phyloP scores from a whole-genome alignment of 2,113 vertebrate genomes.

The Hippocampus abdominalis region DNA sequence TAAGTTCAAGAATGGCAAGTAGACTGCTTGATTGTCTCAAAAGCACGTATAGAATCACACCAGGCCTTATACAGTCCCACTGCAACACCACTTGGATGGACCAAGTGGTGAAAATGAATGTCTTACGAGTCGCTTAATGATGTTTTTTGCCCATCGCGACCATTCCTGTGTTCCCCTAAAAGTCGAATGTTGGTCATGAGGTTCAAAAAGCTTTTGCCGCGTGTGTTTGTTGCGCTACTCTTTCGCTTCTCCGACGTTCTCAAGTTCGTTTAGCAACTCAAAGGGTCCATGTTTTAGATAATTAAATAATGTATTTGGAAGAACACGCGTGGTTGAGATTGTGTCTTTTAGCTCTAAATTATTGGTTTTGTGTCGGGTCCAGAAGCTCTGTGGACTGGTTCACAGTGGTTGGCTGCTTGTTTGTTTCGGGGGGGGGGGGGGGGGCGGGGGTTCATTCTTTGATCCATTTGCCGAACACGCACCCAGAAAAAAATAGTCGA shows the following conservation, averaged over 20 bases:
- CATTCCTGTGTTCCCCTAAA: slow-evolving; percentile 27
- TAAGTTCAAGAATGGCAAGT: slow-evolving; percentile 17
- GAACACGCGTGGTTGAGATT: slow-evolving; percentile 55
- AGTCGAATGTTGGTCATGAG: background rate
- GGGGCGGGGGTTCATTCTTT: background rate
- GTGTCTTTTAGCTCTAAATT: slow-evolving; percentile 60
- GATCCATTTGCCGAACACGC: background rate
- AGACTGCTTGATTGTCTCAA: slow-evolving; percentile 17
- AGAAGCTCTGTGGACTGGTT: slow-evolving; percentile 43
- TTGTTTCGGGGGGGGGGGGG: no score
- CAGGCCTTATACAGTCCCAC: slow-evolving; percentile 51
- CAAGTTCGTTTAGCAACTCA: slow-evolving; percentile 46
- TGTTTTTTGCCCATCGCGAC: background rate
- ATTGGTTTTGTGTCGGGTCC: slow-evolving; percentile 35
- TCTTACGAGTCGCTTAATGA: slow-evolving; percentile 13
- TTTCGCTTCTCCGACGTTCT: slow-evolving; percentile 49
- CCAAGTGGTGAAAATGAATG: slow-evolving; percentile 52
- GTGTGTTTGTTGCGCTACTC: slow-evolving; percentile 40
- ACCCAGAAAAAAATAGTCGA: background rate
- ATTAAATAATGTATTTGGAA: slow-evolving; percentile 66
- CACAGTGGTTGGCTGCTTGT: background rate
- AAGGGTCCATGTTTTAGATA: slow-evolving; percentile 57
- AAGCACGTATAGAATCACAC: slow-evolving; percentile 8
- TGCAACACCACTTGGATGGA: slow-evolving; percentile 32
- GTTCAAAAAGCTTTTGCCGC: background rate